phyloP scores from a whole-genome alignment of 37 sponge, comb jelly and placozoan genomes.

The Corticium candelabrum region DNA sequence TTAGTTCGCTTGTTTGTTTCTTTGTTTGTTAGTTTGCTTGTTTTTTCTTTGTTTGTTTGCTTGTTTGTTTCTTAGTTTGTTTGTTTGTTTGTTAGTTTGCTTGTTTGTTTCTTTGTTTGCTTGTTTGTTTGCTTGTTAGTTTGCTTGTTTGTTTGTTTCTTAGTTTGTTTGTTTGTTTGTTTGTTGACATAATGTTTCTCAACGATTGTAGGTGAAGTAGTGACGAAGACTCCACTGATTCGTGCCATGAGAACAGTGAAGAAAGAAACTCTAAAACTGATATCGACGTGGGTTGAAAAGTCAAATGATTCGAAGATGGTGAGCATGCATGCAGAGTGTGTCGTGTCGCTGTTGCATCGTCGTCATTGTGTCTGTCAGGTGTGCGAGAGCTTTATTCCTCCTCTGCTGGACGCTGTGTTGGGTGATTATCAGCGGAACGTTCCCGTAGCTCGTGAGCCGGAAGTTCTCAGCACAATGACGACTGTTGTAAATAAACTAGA shows the following conservation, averaged over 20 bases:
- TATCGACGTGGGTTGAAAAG: constrained; percentile 86
- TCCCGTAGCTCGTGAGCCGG: constrained; percentile 92
- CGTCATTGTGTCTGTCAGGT: constrained; percentile 22
- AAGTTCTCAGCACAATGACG: constrained; percentile 83
- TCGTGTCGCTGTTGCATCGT: not conserved
- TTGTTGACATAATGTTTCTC: not conserved
- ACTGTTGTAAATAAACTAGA: constrained; percentile 79
- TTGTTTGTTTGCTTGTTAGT: too few relatives aligned
- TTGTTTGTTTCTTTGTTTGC: too few relatives aligned
- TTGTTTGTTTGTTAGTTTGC: not conserved
- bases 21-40: too few relatives aligned
- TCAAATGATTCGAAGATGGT: constrained; percentile 73
- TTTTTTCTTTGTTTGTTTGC: too few relatives aligned
- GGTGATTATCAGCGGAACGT: constrained; percentile 79
- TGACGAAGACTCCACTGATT: constrained; percentile 83
- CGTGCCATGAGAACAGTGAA: constrained; percentile 84
- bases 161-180: not conserved
- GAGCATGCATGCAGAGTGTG: constrained; percentile 12
- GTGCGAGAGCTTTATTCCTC: constrained; percentile 91
- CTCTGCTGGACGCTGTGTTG: constrained; percentile 87
- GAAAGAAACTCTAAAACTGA: constrained; percentile 89
- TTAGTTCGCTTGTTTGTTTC: too few relatives aligned
- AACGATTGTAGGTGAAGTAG: constrained; percentile 54
- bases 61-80: not conserved
- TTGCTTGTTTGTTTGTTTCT: too few relatives aligned